phyloP scores from a whole-genome alignment of 1,140 invertebrate genomes.

The Pentalonia nigronervosa region DNA sequence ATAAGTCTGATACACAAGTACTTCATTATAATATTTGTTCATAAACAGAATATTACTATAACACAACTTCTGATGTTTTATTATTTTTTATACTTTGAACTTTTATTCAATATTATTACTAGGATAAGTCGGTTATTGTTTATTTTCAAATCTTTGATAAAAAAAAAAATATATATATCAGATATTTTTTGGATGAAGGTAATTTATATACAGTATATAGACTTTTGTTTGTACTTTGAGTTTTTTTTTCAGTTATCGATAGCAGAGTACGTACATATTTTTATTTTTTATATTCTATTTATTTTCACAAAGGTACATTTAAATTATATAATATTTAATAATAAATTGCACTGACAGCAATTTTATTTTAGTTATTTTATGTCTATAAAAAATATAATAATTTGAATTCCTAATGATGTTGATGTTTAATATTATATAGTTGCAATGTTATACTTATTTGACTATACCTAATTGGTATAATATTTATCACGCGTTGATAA shows the following conservation, averaged over 20 bases:
- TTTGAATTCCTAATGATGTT: background rate
- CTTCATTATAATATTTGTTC: background rate
- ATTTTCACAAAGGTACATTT: background rate
- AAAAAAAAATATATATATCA: background rate
- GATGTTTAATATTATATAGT: too few species aligned
- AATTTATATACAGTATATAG: background rate
- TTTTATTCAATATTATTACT: background rate
- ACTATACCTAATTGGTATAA: too few species aligned
- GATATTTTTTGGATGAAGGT: background rate
- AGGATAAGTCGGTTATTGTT: background rate
- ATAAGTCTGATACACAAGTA: background rate
- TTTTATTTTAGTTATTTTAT: background rate
- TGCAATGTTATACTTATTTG: too few species aligned
- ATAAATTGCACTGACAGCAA: background rate
- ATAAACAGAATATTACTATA: background rate
- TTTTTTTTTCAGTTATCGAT: background rate
- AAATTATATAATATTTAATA: background rate
- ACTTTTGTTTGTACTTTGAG: background rate
- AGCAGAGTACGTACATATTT: background rate
- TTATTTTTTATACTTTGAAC: background rate
- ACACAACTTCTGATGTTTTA: background rate
- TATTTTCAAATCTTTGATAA: background rate
- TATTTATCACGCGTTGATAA: too few species aligned
- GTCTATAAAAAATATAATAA: background rate
- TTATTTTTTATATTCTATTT: background rate